These are phyloP conservation scores for Microcebus murinus DNA, from an alignment of 2,113 vertebrate genomes.

Conservation along the genomic window DNA sequence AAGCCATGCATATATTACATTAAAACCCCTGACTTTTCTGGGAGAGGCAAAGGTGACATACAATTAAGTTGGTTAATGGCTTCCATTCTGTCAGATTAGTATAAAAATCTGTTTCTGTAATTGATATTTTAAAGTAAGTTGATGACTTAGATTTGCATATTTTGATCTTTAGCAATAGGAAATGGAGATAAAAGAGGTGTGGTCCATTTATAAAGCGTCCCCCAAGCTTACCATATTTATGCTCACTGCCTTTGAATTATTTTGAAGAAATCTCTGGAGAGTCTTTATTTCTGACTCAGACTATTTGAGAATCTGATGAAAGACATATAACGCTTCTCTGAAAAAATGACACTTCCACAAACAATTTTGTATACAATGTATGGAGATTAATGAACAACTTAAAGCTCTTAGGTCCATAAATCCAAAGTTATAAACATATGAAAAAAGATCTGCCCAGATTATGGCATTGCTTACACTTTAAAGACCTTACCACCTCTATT, in stretches of 20 bases:
- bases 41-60: not conserved
- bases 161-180: not conserved
- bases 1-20: not conserved
- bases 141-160: not conserved
- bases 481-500: not conserved
- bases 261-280: not conserved
- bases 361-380: not conserved
- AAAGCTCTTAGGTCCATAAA: not conserved
- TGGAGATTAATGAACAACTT: not conserved
- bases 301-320: not conserved
- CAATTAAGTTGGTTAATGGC: not conserved
- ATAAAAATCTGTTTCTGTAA: not conserved
- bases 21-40: not conserved
- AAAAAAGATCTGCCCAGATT: not conserved
- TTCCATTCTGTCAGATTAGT: not conserved
- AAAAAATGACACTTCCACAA: not conserved
- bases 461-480: not conserved
- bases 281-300: not conserved
- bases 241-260: not conserved
- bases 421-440: not conserved
- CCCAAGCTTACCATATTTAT: not conserved
- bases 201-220: not conserved
- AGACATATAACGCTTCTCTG: not conserved
- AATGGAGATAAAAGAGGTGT: not conserved
- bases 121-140: not conserved